Base-by-base conservation (phyloP, 2,797 vertebrate species). In the Mionectes olivaceus region DNA sequence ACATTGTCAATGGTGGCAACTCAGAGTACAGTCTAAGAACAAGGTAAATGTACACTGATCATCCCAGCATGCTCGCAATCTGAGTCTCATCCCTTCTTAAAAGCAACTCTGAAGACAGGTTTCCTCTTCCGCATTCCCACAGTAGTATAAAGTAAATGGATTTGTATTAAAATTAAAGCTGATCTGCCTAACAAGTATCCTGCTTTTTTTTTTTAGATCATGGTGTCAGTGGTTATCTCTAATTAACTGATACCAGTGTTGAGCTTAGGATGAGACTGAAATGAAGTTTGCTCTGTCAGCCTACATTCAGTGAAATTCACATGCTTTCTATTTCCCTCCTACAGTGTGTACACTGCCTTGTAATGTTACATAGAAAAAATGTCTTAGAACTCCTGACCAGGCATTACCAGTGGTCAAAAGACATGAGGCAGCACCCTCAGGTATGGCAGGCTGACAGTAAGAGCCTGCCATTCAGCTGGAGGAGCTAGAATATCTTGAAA, bases 261-360 rank as follows among this genome's bases (percentile, higher is more conserved):
- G 25, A 37, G 33, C 32, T 32, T n/a, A 30, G 75, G 74, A n/a
- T 19, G 25, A 84, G 24, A 23, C 10, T 19, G 28, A 43, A 67
- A 41, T 3, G 0, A 56, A 56, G 27, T 9, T 49, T 52, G 37
- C 39, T 44, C 46, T 59, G n/a, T 27, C 63, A 64, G 59, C 9
- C 11, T 27, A 13, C 33, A 13, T 19, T 41, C 50, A 19, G 13
- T 3, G 39, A 59, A 5, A 9, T 17, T 37, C 69, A 35, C 3
- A 1, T 7, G 10, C 19, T 28, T 56, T 70, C 25, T 25, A 7
- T 11, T 50, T 49, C 11, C 67, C 56, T 41, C 35, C 53, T 41
- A 22, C 28, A 32, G 2, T 0, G 2, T 4, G 13, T 8, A 56
- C 1, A 0, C 9, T 15, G 13, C 50, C 56, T 35, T 13, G 8